phyloP scores from a whole-genome alignment of 2,113 vertebrate species.

The Trochalopteron elliotii region DNA sequence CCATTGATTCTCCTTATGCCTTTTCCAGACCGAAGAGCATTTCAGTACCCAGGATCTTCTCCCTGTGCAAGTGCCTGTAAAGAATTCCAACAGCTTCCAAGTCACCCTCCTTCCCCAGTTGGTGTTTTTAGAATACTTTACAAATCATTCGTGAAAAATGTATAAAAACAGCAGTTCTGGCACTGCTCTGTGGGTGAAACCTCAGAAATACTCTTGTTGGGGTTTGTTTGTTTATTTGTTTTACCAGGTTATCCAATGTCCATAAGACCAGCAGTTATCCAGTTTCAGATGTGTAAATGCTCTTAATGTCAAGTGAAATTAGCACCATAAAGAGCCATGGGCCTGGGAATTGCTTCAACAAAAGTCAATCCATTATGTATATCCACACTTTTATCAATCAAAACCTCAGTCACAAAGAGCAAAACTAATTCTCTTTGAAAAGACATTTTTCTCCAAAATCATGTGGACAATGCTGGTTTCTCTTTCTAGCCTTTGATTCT shows the following conservation, averaged over 20 bases:
- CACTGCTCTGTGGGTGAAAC: neutral
- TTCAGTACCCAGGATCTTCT: neutral
- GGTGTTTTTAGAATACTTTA: neutral
- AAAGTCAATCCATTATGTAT: neutral
- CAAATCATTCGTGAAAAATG: neutral
- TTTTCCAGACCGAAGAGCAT: neutral
- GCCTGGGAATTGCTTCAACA: neutral
- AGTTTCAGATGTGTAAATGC: neutral
- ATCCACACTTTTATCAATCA: neutral
- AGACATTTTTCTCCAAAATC: neutral
- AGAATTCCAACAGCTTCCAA: neutral
- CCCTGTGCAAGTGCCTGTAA: neutral
- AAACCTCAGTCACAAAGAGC: neutral
- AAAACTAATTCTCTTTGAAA: neutral
- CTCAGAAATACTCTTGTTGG: neutral
- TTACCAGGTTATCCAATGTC: neutral
- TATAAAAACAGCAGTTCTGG: neutral
- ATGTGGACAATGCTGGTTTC: neutral
- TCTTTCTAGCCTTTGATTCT: neutral
- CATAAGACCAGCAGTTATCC: neutral
- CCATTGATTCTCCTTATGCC: neutral
- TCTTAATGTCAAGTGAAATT: neutral
- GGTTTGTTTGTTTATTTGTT: neutral
- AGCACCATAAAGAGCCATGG: neutral
- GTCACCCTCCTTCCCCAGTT: neutral